phyloP scores from a whole-genome alignment of 2,888 invertebrate species.

The Platycheirus albimanus region DNA sequence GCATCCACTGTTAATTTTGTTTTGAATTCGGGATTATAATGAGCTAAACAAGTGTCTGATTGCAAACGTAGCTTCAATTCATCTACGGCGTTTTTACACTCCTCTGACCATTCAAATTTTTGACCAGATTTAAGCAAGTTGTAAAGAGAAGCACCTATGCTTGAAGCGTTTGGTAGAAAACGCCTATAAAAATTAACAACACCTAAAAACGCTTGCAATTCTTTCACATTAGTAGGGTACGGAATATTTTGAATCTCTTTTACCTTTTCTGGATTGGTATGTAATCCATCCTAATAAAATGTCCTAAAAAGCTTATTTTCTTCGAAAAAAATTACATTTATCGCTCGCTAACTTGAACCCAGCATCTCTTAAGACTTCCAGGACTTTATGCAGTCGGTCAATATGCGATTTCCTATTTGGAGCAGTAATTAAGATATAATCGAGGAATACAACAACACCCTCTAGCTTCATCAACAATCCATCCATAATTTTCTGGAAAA shows the following conservation, averaged over 20 bases:
- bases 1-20: background rate
- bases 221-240: conserved; percentile 66
- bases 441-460: conserved; percentile 75
- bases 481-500: conserved; percentile 78
- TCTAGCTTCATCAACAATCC: conserved; percentile 75
- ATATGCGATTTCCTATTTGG: conserved; percentile 74
- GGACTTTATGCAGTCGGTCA: conserved; percentile 72
- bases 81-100: background rate
- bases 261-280: conserved; percentile 75
- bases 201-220: conserved; percentile 77
- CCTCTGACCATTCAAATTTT: background rate
- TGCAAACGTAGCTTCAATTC: background rate
- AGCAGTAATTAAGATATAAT: conserved; percentile 78
- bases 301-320: conserved; percentile 76
- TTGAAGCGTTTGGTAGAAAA: conserved; percentile 78
- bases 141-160: conserved; percentile 77
- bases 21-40: background rate
- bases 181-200: conserved; percentile 80
- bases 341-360: conserved; percentile 74
- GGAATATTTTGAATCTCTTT: conserved; percentile 46
- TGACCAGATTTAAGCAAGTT: background rate
- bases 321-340: conserved; percentile 26
- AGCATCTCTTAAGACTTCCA: conserved; percentile 52
- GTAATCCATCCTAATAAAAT: conserved; percentile 76
- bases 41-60: background rate